phyloP scores from a whole-genome alignment of 2,113 vertebrate genomes.

The Malaclemys terrapin region DNA sequence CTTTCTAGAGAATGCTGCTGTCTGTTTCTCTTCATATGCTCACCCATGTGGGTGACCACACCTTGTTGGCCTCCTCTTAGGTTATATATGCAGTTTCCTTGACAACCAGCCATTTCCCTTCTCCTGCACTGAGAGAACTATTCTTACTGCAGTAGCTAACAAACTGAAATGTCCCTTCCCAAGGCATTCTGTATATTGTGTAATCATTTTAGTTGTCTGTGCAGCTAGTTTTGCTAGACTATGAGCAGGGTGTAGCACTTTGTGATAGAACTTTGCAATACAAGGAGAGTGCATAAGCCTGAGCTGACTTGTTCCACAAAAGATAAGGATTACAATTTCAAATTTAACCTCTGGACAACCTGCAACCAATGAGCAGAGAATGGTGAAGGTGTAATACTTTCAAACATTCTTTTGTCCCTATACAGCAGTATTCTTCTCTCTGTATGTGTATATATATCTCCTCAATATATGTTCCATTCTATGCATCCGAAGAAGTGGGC shows the following conservation, averaged over 20 bases:
- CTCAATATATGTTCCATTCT: too few species aligned
- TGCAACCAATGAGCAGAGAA: neutral
- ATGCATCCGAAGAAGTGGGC: too few species aligned
- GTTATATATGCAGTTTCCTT: neutral
- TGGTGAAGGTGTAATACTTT: neutral
- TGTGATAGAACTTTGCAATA: conserved; percentile 36
- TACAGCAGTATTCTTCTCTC: neutral
- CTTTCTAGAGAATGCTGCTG: neutral
- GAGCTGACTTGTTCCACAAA: conserved; percentile 1
- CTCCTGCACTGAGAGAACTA: too few species aligned
- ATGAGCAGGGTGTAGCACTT: neutral
- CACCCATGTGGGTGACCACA: neutral
- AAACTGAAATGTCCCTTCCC: conserved; percentile 16
- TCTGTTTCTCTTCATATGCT: neutral
- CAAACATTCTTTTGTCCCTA: conserved; percentile 54
- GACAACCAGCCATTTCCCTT: neutral
- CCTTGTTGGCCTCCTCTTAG: neutral
- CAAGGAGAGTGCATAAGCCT: neutral
- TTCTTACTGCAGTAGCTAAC: neutral
- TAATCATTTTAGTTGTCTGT: conserved; percentile 17
- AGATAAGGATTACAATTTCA: neutral
- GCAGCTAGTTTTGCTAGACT: neutral
- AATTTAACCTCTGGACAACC: neutral
- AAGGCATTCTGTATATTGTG: neutral
- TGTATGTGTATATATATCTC: too few species aligned